Evolutionary conservation across 2,797 vertebrate genomes (phyloP).

Genomic region (Galaxias olidus): DNA sequence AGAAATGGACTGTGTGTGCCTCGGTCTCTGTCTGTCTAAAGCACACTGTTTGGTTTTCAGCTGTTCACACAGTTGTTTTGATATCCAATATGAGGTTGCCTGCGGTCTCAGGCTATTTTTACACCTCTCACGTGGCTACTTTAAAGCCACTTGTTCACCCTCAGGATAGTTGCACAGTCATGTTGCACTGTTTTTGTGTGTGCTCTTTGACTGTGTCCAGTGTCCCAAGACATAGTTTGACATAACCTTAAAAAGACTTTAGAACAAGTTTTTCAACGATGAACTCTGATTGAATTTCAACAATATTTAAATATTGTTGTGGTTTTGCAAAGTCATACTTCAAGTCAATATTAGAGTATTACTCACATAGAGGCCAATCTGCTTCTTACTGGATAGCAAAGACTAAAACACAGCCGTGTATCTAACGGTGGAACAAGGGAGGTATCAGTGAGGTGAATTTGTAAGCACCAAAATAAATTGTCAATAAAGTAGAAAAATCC

Average conservation of each 20-base stretch:
- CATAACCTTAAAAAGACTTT: slow-evolving; percentile 14
- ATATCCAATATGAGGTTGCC: slow-evolving; percentile 68
- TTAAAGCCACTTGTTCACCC: slow-evolving; percentile 46
- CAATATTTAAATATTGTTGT: too few species aligned
- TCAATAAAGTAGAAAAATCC: too few species aligned
- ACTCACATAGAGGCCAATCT: too few species aligned
- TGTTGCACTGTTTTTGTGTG: slow-evolving; percentile 27
- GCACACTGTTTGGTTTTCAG: slow-evolving; percentile 52
- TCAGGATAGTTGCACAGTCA: slow-evolving; percentile 28
- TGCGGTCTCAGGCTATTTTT: slow-evolving; percentile 76
- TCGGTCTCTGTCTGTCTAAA: slow-evolving; percentile 36
- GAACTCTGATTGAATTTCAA: too few species aligned
- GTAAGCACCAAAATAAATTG: too few species aligned
- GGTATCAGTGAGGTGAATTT: too few species aligned
- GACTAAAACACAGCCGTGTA: too few species aligned
- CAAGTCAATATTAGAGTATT: too few species aligned
- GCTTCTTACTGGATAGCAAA: too few species aligned
- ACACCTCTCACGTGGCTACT: slow-evolving; percentile 63
- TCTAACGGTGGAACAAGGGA: too few species aligned
- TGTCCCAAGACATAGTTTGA: slow-evolving; percentile 5
- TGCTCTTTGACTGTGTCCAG: neutral
- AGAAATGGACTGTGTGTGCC: neutral
- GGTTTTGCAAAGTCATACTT: too few species aligned
- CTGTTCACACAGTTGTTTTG: slow-evolving; percentile 71
- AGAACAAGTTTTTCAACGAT: too few species aligned